Evolutionary conservation across 2,113 vertebrate species (phyloP), one percentile per base, ranked within the genome.

Genomic region (Calypte anna): DNA sequence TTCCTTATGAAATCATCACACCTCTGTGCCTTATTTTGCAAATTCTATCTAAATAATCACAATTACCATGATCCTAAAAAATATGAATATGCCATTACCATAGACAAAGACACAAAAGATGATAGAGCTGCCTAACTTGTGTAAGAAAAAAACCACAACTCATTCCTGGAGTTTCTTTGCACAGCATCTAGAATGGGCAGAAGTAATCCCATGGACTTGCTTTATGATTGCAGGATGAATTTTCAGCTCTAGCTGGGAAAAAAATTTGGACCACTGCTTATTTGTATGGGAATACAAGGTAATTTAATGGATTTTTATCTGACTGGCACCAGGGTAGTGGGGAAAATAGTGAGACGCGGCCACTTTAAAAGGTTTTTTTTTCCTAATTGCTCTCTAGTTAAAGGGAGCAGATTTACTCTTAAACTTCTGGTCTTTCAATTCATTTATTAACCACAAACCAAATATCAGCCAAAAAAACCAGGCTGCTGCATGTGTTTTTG

Each of bases 171-270:
- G 12, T 66, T 87, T 44, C 14, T 54, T 86, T 50, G 5, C 20
- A 18, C 4, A 4, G 15, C 6, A 14, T 14, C 4, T 33, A 3
- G 1, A 3, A 18, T 6, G 21, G 46, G 12, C 15, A 61, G 67
- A 74, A 88, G 7, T 40, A 40, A 83, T 43, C 12, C 25, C n/a
- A 27, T 19, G 23, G 53, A 7, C 3, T 87, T 82, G 44, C 7
- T 1, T 62, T 54, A 24, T 30, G 50, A 54, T 46, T 89, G 20
- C 28, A 87, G 27, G n/a, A 68, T 7, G 31, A 75, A 1, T 25
- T 82, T 74, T 78, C 20, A 23, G 19, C 8, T 79, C 64, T 67
- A 80, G 7, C 27, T 66, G 28, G 14, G 25, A 1, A 69, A 90
- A 88, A 54, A 61, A 21, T 0, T 8, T n/a, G 17, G 15, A 7